Base-by-base conservation (phyloP, 2,797 vertebrate genomes). In the Echiichthys vipera region DNA sequence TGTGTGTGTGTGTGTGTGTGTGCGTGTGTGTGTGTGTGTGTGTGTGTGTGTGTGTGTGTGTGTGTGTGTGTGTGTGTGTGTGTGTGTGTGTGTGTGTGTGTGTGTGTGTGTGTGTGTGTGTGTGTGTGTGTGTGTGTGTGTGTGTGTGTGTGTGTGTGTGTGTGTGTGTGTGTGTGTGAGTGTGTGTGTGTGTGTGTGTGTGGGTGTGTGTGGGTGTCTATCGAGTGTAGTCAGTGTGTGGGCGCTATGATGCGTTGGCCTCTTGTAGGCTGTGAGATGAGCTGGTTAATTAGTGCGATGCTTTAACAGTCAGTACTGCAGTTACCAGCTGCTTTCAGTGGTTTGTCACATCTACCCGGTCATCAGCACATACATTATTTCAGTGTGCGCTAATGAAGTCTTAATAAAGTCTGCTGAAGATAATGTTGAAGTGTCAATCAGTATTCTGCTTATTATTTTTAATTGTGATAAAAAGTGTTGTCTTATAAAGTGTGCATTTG, bases 231-330 rank as follows among this genome's bases (percentile, higher is more conserved):
- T 70, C 64, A 68, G 50, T 63, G 74, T 67, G 81, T 78, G 71
- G 65, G 71, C 5, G 12, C 55, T 62, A 29, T 70, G 64, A 75
- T 59, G 76, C 13, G 12, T 25, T 69, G 81, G 79, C 75, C 78
- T 72, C 71, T 76, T 36, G 69, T 67, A 74, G 61, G 55, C 77
- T 76, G 71, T 68, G 72, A 81, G 77, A 87, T 87, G 80, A 85
- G 77, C 71, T 43, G 24, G 80, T 79, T 86, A 90, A 85, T 88
- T 85, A 84, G 66, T 71, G 76, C 18, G 24, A n/a, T 53, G 72
- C 50, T 78, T 79, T 74, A 70, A 77, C 46, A 65, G 66, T 64
- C 71, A 30, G 64, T n/a, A n/a, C n/a, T n/a, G n/a, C n/a, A n/a
- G 71, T 76, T 77, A 82, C 74, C 79, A 73, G 64, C 83, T 77